These are phyloP conservation scores for Exephanes ischioxanthus DNA, from an alignment of 2,888 invertebrate genomes.

Conservation along the genomic window DNA sequence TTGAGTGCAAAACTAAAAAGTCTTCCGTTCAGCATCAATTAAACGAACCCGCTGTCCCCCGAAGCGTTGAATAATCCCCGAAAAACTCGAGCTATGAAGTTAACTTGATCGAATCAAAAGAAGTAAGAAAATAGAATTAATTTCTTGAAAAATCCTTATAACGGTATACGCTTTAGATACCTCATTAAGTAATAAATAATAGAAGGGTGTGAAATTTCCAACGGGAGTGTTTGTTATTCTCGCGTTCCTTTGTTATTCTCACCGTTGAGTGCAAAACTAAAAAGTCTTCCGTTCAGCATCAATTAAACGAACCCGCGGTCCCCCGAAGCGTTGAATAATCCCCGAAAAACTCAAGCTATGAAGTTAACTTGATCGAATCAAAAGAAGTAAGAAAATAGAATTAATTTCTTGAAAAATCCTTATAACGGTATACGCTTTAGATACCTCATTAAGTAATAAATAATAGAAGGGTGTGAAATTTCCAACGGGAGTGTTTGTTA, in stretches of 20 bases:
- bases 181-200: constrained; percentile 61
- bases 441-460: constrained; percentile 55
- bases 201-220: constrained; percentile 13
- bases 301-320: not conserved
- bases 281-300: not conserved
- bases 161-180: not conserved
- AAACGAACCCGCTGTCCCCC: not conserved
- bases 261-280: not conserved
- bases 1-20: not conserved
- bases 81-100: not conserved
- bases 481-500: not conserved
- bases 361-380: not conserved
- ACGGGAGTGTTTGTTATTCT: too few species aligned
- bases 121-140: not conserved
- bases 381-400: not conserved
- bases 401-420: not conserved
- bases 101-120: not conserved
- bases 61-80: not conserved
- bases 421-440: too few species aligned
- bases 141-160: not conserved
- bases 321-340: not conserved
- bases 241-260: not conserved
- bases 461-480: constrained; percentile 56
- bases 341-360: not conserved
- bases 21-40: not conserved